Base-by-base conservation (phyloP, 2,797 vertebrate species). In the Neopelma chrysocephalum region DNA sequence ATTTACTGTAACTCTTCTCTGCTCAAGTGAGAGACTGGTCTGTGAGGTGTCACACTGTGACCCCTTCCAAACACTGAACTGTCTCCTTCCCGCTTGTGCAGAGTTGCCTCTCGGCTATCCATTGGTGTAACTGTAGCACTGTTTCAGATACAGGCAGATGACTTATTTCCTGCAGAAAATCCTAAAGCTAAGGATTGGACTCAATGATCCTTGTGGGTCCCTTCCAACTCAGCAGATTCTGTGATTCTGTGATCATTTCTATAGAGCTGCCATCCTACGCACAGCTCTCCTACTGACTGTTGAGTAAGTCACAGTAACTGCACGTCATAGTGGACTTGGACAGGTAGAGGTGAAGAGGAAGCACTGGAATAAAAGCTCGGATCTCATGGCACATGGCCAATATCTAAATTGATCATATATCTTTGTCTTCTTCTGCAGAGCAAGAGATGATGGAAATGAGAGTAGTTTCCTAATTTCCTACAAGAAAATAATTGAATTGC, bases 101-200 rank as follows among this genome's bases (percentile, higher is more conserved):
- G 62, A 66, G 27, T 20, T 43, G 26, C 34, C 40, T 40, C 40
- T 66, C 3, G 2, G 40, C 70, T 62, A 0, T 25, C 62, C 4
- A 0, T 2, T 77, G 70, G 10, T 0, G 0, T 34, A 62, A 62
- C 54, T 31, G 34, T 15, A 27, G 43, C 36, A 3, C 57, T 73
- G 0, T 73, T 91, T 86, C 66, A 62, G 48, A 32, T 10, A 17
- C 8, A 72, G 71, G 12, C 45, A 42, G 62, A 61, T 81, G 8
- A n/a, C 43, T 94, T 40, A n/a, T 31, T 87, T 96, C 54, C 72
- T 82, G 48, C 65, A 72, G 58, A 65, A 75, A 45, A 62, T 51
- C 36, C 34, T 75, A 6, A 38, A 32, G 47, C 62, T n/a, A n/a
- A n/a, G 42, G 31, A 22, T n/a, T 65, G 22, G 22, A 45, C 32